Evolutionary conservation across 2,888 invertebrate species (phyloP).

Genomic region (Morinoia aosen): DNA sequence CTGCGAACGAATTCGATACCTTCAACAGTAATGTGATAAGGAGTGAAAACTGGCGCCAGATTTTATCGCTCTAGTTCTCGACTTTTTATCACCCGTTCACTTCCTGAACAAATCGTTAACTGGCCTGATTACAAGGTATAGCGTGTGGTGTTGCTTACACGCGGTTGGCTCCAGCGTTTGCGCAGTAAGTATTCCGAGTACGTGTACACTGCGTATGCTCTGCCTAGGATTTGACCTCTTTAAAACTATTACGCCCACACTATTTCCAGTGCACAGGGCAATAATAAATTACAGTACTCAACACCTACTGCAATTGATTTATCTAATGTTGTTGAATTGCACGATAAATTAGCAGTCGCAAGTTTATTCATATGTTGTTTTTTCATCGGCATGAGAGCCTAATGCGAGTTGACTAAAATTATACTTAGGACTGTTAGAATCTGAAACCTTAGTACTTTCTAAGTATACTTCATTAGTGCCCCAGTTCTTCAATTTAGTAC

Average conservation of each 20-base stretch:
- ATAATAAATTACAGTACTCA: background rate
- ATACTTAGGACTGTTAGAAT: background rate
- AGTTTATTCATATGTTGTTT: background rate
- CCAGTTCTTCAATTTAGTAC: too few relatives aligned
- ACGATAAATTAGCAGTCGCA: background rate
- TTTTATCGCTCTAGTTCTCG: background rate
- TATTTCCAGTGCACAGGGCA: background rate
- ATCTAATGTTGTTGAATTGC: background rate
- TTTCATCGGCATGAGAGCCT: background rate
- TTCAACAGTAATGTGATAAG: background rate
- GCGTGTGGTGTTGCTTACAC: background rate
- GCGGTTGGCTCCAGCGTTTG: background rate
- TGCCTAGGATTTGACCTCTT: background rate
- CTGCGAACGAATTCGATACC: background rate
- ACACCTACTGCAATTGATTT: background rate
- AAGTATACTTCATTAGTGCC: too few relatives aligned
- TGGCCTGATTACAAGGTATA: background rate
- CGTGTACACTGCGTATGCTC: too few relatives aligned
- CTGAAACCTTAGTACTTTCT: background rate
- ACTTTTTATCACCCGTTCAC: background rate
- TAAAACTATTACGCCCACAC: background rate
- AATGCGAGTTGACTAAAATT: background rate
- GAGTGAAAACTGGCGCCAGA: background rate
- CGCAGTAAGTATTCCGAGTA: too few relatives aligned
- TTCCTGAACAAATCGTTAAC: background rate